Evolutionary conservation across 2,888 invertebrate genomes (phyloP), one percentile per base, ranked within the genome.

Genomic region (Himalopsyche japonica): DNA sequence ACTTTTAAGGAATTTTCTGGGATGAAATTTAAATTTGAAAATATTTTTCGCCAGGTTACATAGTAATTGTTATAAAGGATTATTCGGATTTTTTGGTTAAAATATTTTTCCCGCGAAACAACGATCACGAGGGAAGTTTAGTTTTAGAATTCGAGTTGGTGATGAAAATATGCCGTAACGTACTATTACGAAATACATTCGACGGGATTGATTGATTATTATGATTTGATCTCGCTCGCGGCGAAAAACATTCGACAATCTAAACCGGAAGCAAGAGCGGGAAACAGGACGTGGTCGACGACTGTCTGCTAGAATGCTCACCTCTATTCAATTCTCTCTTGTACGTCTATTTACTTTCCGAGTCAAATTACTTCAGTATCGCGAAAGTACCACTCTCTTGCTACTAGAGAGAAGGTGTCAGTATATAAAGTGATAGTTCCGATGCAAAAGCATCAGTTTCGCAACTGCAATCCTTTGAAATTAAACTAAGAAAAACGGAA

Each of bases 331-430:
- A 70, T 70, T 30, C 30, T 70, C 70, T 70, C 70, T 70, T 70
- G 27, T 70, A 30, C 27, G 70, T 30, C 70, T 70, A 70, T 70
- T 85, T 84, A 84, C 86, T 86, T 86, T 84, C 84, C 77, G 86
- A 83, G 82, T 70, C 81, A 85, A 85, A 84, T 84, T 84, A 82
- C 82, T 48, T 64, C 82, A 80, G 79, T 79, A 82, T 84, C 83
- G 82, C 81, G 87, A 87, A 87, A 87, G 87, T 86, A 86, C 84
- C 87, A 57, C 83, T 87, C 87, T 86, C 87, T 82, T 82, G 78
- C 64, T 27, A 48, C 43, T 43, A 76, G 32, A 81, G 86, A 84
- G 84, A 85, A 80, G 80, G 85, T 84, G 76, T 48, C 49, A 47
- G 27, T 87, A 87, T 87, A 87, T 86, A 87, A 84, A 83, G 81